phyloP scores from a whole-genome alignment of 1,140 invertebrate species.

The Ceratina japonica region DNA sequence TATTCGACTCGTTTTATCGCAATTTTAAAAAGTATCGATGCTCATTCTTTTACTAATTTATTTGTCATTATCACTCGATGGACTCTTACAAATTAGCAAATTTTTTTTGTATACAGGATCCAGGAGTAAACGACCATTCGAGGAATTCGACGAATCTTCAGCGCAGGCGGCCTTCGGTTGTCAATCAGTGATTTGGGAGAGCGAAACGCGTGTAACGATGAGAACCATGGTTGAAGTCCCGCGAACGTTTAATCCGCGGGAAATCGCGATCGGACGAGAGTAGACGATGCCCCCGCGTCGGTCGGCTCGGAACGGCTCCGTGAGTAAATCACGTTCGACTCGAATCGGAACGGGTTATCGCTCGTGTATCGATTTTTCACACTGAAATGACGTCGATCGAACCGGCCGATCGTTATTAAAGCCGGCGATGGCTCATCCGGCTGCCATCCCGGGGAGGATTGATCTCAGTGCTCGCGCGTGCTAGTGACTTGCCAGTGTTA shows the following conservation, averaged over 20 bases:
- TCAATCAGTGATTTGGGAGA: too few relatives aligned
- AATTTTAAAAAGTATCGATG: too few relatives aligned
- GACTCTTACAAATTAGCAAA: slow-evolving; percentile 1
- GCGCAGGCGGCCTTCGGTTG: background rate
- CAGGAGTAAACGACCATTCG: background rate
- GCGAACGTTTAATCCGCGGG: slow-evolving; percentile 32
- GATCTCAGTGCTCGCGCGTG: slow-evolving; percentile 46
- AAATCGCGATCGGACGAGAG: background rate
- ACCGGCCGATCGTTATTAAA: slow-evolving; percentile 32
- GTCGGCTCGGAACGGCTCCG: background rate
- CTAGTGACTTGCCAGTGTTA: slow-evolving; percentile 52
- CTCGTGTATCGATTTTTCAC: background rate
- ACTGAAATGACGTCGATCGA: slow-evolving; percentile 34
- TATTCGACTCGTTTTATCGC: too few relatives aligned
- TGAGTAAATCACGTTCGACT: too few relatives aligned
- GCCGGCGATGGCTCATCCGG: slow-evolving; percentile 41
- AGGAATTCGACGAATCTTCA: slow-evolving; percentile 15
- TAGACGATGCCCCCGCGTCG: slow-evolving; percentile 23
- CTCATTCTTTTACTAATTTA: too few relatives aligned
- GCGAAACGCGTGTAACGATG: slow-evolving; percentile 24
- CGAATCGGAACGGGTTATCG: background rate
- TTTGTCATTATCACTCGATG: background rate
- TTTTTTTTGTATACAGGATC: slow-evolving; percentile 24
- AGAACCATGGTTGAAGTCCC: slow-evolving; percentile 29
- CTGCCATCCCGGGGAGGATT: slow-evolving; percentile 17